These are phyloP conservation scores for Pachyramphus minor DNA, from an alignment of 2,113 vertebrate species.

Conservation along the genomic window DNA sequence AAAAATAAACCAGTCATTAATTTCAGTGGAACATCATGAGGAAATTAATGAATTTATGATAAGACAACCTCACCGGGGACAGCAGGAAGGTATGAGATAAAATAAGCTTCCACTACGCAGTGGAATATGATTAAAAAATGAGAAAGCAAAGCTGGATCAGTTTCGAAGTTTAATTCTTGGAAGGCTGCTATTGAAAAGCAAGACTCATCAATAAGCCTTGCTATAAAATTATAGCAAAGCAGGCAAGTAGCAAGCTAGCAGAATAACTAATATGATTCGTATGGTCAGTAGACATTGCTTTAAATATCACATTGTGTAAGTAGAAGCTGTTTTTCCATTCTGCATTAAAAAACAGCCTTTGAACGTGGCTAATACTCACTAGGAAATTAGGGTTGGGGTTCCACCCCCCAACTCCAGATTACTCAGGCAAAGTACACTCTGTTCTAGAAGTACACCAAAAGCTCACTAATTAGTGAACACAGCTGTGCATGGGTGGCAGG, in stretches of 20 bases:
- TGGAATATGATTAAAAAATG: constrained; percentile 18
- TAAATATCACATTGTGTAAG: neutral
- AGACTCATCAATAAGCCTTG: neutral
- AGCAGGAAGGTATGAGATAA: neutral
- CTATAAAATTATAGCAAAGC: neutral
- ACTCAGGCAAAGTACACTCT: neutral
- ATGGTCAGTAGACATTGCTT: constrained; percentile 18
- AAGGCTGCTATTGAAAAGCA: constrained; percentile 30
- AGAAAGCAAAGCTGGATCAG: neutral
- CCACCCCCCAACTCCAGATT: neutral
- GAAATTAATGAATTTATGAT: neutral
- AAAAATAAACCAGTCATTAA: neutral
- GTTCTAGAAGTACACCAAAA: neutral
- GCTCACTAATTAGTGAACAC: neutral
- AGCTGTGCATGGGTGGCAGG: neutral
- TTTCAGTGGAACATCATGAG: neutral
- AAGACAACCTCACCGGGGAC: neutral
- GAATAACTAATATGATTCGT: constrained; percentile 28
- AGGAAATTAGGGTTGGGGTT: neutral
- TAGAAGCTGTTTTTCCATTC: neutral
- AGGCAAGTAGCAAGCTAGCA: neutral
- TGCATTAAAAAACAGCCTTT: neutral
- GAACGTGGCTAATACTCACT: neutral
- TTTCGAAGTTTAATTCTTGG: constrained; percentile 30
- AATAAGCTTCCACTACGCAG: neutral